These are phyloP conservation scores for Willisornis vidua DNA, from an alignment of 2,113 vertebrate genomes.

Conservation along the genomic window DNA sequence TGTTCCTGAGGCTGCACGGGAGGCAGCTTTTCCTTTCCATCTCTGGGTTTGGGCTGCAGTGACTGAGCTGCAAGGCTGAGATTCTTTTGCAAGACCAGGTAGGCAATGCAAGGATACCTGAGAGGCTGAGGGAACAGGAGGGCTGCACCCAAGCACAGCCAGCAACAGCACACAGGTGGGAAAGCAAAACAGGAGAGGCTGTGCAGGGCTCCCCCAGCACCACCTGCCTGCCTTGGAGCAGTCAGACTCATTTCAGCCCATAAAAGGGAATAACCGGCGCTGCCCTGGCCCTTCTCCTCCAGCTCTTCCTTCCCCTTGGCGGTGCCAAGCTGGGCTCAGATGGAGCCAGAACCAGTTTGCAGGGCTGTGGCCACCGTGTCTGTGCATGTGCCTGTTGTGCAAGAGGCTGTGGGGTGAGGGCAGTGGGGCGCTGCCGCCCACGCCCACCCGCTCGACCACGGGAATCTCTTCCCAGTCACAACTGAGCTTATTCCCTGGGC, in stretches of 20 bases:
- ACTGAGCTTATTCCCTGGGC: fast-evolving
- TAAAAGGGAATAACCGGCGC: background rate
- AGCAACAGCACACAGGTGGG: background rate
- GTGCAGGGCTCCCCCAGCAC: background rate
- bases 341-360: background rate
- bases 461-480: background rate
- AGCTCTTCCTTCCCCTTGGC: background rate
- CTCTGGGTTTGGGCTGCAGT: background rate
- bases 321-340: background rate
- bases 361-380: background rate
- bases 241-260: background rate
- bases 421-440: background rate
- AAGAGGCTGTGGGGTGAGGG: background rate
- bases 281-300: background rate
- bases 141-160: background rate
- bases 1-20: background rate
- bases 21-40: background rate
- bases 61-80: background rate
- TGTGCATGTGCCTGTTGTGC: conserved; percentile 13
- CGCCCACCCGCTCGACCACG: background rate
- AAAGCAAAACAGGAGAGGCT: fast-evolving
- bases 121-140: background rate
- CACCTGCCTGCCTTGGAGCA: fast-evolving
- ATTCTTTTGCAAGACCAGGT: background rate
- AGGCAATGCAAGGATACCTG: fast-evolving